phyloP scores from a whole-genome alignment of 2,113 vertebrate species.

The Pelvicachromis taeniatus region DNA sequence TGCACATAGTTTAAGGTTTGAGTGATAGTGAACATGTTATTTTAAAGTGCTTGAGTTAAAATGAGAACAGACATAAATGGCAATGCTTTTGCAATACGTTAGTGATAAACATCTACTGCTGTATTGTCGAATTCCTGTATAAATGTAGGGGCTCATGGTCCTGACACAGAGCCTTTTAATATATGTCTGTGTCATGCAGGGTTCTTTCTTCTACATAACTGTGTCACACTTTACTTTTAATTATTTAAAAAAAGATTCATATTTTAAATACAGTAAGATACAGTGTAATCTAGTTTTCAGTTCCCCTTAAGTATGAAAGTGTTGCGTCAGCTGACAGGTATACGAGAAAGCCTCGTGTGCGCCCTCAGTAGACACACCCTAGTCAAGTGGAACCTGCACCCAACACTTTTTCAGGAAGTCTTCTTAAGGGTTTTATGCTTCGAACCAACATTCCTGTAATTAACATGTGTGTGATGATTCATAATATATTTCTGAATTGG shows the following conservation, averaged over 20 bases:
- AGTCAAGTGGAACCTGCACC: background rate
- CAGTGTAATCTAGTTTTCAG: background rate
- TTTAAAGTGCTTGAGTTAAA: background rate
- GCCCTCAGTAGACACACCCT: background rate
- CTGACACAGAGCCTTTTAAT: background rate
- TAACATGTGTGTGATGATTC: background rate
- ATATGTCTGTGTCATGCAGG: background rate
- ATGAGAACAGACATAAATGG: background rate
- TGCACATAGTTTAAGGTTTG: background rate
- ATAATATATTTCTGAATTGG: background rate
- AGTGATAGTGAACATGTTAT: background rate
- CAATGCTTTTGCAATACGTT: background rate
- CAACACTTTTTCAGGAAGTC: background rate
- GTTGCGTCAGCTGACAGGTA: background rate
- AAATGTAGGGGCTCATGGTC: background rate
- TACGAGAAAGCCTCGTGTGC: background rate
- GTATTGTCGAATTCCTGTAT: background rate
- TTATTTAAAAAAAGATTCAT: background rate
- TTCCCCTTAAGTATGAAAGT: conserved; percentile 3
- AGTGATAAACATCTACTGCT: background rate
- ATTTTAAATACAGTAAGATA: background rate
- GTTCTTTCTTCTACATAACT: background rate
- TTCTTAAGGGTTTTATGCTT: background rate
- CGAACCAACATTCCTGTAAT: background rate
- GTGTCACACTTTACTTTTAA: background rate